phyloP scores from a whole-genome alignment of 1,140 invertebrate genomes.

The Magallana angulata region DNA sequence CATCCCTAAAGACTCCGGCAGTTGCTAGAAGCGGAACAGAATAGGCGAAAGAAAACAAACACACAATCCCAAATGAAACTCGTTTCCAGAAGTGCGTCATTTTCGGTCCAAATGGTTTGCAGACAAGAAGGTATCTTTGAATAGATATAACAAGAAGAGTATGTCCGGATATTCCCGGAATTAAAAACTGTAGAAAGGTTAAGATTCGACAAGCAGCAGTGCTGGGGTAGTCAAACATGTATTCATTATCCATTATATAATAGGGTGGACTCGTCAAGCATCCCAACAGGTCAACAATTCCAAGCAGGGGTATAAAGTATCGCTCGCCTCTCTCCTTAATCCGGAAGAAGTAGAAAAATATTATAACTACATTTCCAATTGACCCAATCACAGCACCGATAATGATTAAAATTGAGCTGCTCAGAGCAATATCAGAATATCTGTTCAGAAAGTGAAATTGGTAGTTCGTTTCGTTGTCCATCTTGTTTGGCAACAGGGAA shows the following conservation, averaged over 20 bases:
- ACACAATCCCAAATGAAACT: not conserved
- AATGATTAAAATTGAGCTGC: not conserved
- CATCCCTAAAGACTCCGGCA: not conserved
- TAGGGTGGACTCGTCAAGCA: not conserved
- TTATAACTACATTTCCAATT: not conserved
- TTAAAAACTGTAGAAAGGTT: not conserved
- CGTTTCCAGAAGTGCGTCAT: not conserved
- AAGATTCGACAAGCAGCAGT: constrained; percentile 4
- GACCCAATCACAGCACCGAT: not conserved
- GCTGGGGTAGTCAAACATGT: not conserved
- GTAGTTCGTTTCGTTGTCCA: not conserved
- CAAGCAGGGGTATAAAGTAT: constrained; percentile 40
- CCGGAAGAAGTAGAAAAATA: constrained; percentile 28
- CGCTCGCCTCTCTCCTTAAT: constrained; percentile 35
- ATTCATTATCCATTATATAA: constrained; percentile 33
- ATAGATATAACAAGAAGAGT: not conserved
- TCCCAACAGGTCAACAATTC: constrained; percentile 5
- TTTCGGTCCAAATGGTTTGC: not conserved
- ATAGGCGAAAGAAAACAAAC: not conserved
- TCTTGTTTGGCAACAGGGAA: too few species aligned
- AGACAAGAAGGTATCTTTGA: not conserved
- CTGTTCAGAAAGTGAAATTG: not conserved
- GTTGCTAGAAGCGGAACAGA: not conserved
- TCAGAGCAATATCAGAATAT: not conserved
- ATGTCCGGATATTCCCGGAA: constrained; percentile 4